Percentiles rank a stretch among this genome's conserved stretches.
These are phyloP conservation scores for Drosophila funebris DNA, from an alignment of 1,140 invertebrate species.

Conservation along the genomic window DNA sequence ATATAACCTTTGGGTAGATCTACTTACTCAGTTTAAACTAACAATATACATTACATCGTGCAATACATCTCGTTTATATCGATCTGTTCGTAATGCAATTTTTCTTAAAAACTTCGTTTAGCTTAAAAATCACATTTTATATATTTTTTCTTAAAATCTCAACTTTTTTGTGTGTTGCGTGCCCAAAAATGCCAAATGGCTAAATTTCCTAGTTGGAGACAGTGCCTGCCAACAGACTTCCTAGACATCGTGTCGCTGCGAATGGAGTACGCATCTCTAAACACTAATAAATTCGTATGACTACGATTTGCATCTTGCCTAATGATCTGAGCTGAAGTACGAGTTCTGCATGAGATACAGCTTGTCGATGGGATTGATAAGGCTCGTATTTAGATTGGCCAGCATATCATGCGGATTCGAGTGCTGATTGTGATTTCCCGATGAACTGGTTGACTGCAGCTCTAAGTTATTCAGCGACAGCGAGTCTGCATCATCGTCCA, in stretches of 20 bases:
- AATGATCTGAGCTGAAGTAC: constrained; percentile 88
- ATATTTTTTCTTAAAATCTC: constrained; percentile 51
- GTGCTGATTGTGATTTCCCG: constrained; percentile 84
- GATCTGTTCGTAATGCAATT: constrained; percentile 47
- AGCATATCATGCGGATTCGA: constrained; percentile 84
- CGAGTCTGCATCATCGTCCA: constrained; percentile 92
- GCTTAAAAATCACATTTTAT: constrained; percentile 79
- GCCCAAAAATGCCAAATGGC: constrained; percentile 11
- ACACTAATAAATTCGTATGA: constrained; percentile 81
- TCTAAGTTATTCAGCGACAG: constrained; percentile 89
- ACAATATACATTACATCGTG: constrained; percentile 44
- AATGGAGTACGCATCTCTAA: constrained; percentile 65
- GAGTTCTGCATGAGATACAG: constrained; percentile 98
- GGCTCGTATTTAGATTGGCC: constrained; percentile 86
- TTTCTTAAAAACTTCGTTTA: constrained; percentile 73
- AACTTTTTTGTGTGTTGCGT: constrained; percentile 23
- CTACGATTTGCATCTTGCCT: constrained; percentile 22
- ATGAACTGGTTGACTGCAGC: constrained; percentile 85
- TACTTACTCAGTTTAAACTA: constrained; percentile 54
- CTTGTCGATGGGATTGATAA: constrained; percentile 97
- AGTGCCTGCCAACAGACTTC: constrained; percentile 25
- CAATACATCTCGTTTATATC: constrained; percentile 42
- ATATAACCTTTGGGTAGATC: constrained; percentile 45
- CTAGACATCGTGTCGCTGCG: too few relatives aligned
- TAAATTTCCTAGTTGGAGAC: constrained; percentile 38